These are phyloP conservation scores for Aldrovandia affinis DNA, from an alignment of 2,797 vertebrate species.

Conservation along the genomic window DNA sequence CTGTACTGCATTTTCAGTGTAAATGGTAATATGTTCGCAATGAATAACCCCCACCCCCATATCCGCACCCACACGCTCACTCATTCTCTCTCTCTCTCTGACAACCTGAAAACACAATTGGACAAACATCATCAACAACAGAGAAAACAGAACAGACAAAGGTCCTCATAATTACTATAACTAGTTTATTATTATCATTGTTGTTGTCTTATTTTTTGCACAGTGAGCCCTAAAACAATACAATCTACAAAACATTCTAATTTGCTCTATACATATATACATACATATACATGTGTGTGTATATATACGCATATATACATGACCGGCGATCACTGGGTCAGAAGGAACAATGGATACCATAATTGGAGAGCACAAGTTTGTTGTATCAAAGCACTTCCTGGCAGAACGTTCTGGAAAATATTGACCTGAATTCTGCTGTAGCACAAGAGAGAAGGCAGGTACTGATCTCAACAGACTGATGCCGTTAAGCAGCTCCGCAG, in stretches of 20 bases:
- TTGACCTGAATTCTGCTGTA: conserved; percentile 66
- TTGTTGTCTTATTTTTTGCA: conserved; percentile 76
- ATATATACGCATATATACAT: conserved; percentile 69
- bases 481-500: conserved; percentile 37
- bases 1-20: neutral
- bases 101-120: neutral
- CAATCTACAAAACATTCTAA: conserved; percentile 81
- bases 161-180: conserved; percentile 63
- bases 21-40: neutral
- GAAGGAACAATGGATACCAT: conserved; percentile 65
- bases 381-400: conserved; percentile 64
- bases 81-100: neutral
- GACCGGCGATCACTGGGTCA: conserved; percentile 68
- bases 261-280: conserved; percentile 66
- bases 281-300: conserved; percentile 66
- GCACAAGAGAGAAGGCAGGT: conserved; percentile 36
- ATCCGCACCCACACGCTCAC: neutral
- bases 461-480: conserved; percentile 54
- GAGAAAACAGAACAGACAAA: conserved; percentile 51
- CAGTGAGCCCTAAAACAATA: conserved; percentile 86
- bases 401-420: conserved; percentile 58
- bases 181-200: conserved; percentile 79
- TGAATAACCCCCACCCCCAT: neutral
- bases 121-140: neutral
- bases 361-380: conserved; percentile 56